Evolutionary conservation across 2,113 vertebrate species (phyloP).

Genomic region (Malurus cyaneus): DNA sequence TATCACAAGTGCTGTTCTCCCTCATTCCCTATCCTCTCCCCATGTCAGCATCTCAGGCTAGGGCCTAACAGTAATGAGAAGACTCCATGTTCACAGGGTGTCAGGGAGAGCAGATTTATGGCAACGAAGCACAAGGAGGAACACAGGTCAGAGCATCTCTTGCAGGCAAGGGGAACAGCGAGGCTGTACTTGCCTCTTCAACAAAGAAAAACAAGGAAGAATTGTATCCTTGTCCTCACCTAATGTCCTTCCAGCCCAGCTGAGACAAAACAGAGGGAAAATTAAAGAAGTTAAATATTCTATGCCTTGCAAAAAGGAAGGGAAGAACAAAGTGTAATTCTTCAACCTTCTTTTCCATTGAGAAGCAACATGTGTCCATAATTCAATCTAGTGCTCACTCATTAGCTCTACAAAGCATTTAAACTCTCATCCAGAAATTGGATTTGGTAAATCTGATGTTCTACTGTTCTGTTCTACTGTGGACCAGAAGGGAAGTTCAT

Average conservation of each 20-base stretch:
- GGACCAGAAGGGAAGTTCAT: slow-evolving; percentile 12
- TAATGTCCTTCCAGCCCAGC: neutral
- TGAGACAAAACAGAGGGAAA: neutral
- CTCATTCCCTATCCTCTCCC: neutral
- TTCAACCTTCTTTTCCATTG: neutral
- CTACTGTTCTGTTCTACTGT: neutral
- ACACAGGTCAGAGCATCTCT: neutral
- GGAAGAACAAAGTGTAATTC: neutral
- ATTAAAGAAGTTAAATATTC: neutral
- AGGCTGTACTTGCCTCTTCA: neutral
- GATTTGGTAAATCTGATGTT: neutral
- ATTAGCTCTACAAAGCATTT: neutral
- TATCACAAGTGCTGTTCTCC: neutral
- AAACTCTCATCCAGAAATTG: neutral
- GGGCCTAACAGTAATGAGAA: neutral
- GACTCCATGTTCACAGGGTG: neutral
- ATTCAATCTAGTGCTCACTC: neutral
- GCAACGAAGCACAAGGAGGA: neutral
- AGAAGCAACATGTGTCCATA: neutral
- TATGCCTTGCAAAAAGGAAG: neutral
- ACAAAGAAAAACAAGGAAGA: neutral
- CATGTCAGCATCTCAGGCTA: neutral
- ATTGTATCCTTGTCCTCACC: neutral
- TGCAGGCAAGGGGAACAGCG: neutral
- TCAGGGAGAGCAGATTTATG: neutral